phyloP scores from a whole-genome alignment of 1,140 invertebrate species.

The Caenorhabditis tropicalis region DNA sequence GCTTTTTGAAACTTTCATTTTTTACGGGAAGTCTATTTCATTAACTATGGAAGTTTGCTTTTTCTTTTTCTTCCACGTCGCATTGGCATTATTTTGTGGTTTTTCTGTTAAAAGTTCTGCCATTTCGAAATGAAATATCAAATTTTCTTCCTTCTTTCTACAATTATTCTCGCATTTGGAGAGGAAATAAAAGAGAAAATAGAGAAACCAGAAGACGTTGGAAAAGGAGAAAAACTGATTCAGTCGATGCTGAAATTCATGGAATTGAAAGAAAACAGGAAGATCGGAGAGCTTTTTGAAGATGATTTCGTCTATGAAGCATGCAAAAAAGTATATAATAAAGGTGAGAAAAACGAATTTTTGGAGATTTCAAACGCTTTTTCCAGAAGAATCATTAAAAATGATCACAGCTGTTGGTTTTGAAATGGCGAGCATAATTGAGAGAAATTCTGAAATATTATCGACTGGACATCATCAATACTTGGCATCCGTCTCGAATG shows the following conservation, averaged over 20 bases:
- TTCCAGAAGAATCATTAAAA: neutral
- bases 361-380: neutral
- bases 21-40: too few species aligned
- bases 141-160: neutral
- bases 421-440: neutral
- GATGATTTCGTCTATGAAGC: neutral
- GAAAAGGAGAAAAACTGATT: slow-evolving; percentile 10
- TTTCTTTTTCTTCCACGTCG: too few species aligned
- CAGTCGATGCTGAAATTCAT: neutral
- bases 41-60: too few species aligned
- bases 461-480: neutral
- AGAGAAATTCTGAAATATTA: neutral
- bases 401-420: neutral
- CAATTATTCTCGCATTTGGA: neutral
- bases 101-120: neutral
- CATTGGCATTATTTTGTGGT: too few species aligned
- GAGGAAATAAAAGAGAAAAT: too few species aligned
- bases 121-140: neutral
- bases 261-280: neutral
- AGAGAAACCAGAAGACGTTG: neutral
- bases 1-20: too few species aligned
- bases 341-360: neutral
- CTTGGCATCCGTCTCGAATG: too few species aligned
- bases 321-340: neutral
- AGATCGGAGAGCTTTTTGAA: neutral